Conservation (phyloP, 2,113 vertebrate species). For the Eulemur macaco region DNA sequence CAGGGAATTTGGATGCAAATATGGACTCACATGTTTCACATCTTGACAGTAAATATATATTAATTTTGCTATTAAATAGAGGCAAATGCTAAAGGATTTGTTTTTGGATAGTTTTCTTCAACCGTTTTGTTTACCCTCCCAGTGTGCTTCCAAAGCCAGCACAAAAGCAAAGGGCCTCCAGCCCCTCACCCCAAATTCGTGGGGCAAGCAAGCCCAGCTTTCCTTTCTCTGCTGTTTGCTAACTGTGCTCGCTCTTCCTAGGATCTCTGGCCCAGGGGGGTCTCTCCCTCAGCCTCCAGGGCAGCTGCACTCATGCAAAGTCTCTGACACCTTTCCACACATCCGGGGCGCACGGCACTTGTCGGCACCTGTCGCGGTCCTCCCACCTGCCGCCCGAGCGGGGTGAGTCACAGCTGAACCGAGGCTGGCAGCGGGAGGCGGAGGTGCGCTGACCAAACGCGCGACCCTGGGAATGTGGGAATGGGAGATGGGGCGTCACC, state of each 20-base stretch:
- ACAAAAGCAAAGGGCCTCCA: neutral
- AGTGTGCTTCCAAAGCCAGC: neutral
- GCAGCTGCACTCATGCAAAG: too few species aligned
- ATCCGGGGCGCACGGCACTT: accelerated
- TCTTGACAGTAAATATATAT: neutral
- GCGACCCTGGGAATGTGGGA: neutral
- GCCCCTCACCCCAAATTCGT: accelerated
- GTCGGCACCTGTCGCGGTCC: neutral
- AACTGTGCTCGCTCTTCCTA: neutral
- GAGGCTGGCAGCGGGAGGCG: neutral
- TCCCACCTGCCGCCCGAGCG: neutral
- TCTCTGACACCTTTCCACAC: neutral
- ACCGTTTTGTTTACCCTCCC: neutral
- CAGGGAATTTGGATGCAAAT: neutral
- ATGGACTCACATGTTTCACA: neutral
- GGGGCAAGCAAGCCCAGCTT: neutral
- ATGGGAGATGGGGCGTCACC: neutral
- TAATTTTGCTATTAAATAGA: neutral
- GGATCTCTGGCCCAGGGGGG: neutral
- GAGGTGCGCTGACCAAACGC: neutral
- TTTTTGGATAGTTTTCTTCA: neutral
- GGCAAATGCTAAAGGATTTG: neutral
- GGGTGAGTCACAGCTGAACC: neutral
- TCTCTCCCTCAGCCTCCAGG: neutral
- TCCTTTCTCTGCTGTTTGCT: neutral